phyloP scores from a whole-genome alignment of 2,888 invertebrate species.

The Heliconius charithonia region DNA sequence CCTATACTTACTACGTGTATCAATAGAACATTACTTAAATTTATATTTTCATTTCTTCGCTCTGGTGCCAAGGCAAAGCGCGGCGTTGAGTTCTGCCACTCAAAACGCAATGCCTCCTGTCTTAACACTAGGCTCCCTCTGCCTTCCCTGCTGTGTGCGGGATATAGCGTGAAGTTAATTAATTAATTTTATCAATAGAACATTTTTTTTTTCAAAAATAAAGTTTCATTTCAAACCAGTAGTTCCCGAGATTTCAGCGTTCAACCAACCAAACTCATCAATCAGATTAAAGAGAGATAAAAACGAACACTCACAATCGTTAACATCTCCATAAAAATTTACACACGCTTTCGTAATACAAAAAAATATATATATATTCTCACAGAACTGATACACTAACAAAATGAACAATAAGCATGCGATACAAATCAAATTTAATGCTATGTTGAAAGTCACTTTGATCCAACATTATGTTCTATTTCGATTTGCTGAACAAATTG shows the following conservation, averaged over 20 bases:
- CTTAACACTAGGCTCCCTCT: too few relatives aligned
- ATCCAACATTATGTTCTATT: slow-evolving; percentile 24
- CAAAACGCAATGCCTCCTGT: too few relatives aligned
- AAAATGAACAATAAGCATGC: slow-evolving; percentile 28
- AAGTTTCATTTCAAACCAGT: too few relatives aligned
- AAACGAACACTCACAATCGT: slow-evolving; percentile 1
- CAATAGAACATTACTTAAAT: too few relatives aligned
- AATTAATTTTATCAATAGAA: neutral
- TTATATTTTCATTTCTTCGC: too few relatives aligned
- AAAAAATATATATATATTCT: slow-evolving; percentile 13
- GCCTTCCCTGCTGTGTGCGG: too few relatives aligned
- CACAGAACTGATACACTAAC: slow-evolving; percentile 26
- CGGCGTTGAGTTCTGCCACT: too few relatives aligned
- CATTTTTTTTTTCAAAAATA: neutral
- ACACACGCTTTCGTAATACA: slow-evolving; percentile 30
- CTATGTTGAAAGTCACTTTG: slow-evolving; percentile 22
- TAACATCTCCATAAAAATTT: slow-evolving; percentile 18
- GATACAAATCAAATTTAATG: slow-evolving; percentile 31
- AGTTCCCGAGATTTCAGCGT: too few relatives aligned
- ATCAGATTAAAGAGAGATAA: neutral
- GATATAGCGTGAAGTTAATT: too few relatives aligned
- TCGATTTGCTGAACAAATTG: slow-evolving; percentile 19
- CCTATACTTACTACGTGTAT: too few relatives aligned
- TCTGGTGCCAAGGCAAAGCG: too few relatives aligned
- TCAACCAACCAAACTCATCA: too few relatives aligned